A percentile compares a stretch with the other conserved stretches of the same genome.
Conservation (phyloP, 1,140 invertebrate species). For the Phocides pigmalion region DNA sequence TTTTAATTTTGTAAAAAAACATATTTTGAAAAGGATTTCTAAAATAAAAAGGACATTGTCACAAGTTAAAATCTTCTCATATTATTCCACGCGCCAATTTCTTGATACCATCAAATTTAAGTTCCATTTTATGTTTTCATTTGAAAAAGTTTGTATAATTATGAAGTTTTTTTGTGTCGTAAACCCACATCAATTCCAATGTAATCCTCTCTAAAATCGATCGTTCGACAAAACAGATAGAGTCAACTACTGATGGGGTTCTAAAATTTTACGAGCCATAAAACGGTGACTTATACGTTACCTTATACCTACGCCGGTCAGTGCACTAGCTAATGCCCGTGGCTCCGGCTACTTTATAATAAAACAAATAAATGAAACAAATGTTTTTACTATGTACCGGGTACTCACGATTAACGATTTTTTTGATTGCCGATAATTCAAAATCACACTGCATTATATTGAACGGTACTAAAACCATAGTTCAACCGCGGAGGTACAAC, state of each 20-base stretch:
- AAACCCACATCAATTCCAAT: slow-evolving; percentile 48
- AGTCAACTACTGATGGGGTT: slow-evolving; percentile 65
- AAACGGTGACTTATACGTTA: slow-evolving; percentile 68
- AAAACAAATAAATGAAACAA: background rate
- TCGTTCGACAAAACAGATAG: slow-evolving; percentile 62
- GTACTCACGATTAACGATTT: too few species aligned
- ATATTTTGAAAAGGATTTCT: too few species aligned
- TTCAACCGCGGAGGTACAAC: too few species aligned
- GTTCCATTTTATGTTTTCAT: slow-evolving; percentile 46
- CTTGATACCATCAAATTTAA: slow-evolving; percentile 8
- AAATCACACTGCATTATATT: too few species aligned
- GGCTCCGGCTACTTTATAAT: background rate
- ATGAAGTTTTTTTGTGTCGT: slow-evolving; percentile 43
- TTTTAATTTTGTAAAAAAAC: too few species aligned
- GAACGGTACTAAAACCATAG: too few species aligned
- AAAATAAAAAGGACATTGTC: too few species aligned
- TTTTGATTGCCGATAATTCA: too few species aligned
- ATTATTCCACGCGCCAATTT: slow-evolving; percentile 15
- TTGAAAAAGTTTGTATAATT: slow-evolving; percentile 43
- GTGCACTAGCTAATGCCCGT: slow-evolving; percentile 38
- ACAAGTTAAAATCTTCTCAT: too few species aligned
- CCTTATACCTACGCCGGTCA: slow-evolving; percentile 41
- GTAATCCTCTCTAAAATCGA: slow-evolving; percentile 62
- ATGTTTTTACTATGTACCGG: too few species aligned
- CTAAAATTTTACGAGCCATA: slow-evolving; percentile 75